A percentile compares a stretch with the other conserved stretches of the same genome.
phyloP scores from a whole-genome alignment of 2,888 invertebrate species.

The Dyspetes luteomarginatus region DNA sequence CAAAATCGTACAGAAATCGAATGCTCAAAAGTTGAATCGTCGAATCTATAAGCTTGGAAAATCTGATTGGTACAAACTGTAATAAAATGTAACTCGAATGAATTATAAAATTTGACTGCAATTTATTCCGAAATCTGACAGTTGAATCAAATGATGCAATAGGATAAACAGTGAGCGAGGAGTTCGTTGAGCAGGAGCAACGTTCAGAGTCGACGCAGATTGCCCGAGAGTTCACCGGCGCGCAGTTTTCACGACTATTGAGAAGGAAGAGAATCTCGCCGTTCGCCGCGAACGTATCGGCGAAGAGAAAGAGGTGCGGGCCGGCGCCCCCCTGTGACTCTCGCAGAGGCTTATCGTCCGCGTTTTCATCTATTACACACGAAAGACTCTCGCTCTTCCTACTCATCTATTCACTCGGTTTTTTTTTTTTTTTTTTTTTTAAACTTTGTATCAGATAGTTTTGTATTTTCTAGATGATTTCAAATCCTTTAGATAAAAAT shows the following conservation, averaged over 20 bases:
- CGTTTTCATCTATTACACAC: not conserved
- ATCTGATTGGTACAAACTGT: too few relatives aligned
- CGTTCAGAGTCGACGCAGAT: conserved; percentile 37
- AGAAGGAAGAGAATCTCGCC: conserved; percentile 1
- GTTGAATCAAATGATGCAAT: not conserved
- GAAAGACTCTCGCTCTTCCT: conserved; percentile 13
- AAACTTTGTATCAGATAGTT: not conserved
- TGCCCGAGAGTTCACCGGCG: conserved; percentile 63
- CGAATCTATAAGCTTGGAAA: too few relatives aligned
- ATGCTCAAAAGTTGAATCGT: too few relatives aligned
- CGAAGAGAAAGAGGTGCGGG: conserved; percentile 14
- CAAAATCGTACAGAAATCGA: too few relatives aligned
- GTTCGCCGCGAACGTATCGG: not conserved
- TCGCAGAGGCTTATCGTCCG: conserved; percentile 15
- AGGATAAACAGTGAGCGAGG: not conserved
- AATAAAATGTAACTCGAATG: too few relatives aligned
- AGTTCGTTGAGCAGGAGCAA: conserved; percentile 5
- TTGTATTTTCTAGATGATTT: not conserved
- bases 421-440: conserved; percentile 7
- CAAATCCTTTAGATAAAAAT: too few relatives aligned
- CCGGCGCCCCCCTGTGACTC: conserved; percentile 33
- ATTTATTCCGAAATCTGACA: not conserved
- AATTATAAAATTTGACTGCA: too few relatives aligned
- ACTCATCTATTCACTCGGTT: conserved; percentile 24
- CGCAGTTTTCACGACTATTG: conserved; percentile 38